phyloP scores from a whole-genome alignment of 2,113 vertebrate species.

The Ibidorhyncha struthersii region DNA sequence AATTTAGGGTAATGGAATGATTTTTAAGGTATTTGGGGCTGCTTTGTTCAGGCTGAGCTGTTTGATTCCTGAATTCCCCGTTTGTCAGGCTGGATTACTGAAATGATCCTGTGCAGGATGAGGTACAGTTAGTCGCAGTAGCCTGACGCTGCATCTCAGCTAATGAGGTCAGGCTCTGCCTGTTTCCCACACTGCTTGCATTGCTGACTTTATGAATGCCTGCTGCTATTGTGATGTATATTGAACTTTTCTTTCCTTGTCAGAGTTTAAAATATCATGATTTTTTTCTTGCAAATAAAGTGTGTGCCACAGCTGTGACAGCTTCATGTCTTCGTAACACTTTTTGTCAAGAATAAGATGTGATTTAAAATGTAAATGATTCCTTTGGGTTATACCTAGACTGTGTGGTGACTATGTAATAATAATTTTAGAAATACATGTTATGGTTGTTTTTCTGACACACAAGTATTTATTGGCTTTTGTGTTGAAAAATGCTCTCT shows the following conservation, averaged over 20 bases:
- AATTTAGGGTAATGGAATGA: not conserved
- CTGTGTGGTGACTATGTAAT: not conserved
- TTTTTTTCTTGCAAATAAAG: not conserved
- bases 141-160: rapidly evolving
- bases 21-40: not conserved
- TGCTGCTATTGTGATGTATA: not conserved
- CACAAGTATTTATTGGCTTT: not conserved
- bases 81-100: not conserved
- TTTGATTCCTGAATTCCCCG: not conserved
- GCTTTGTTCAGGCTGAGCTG: not conserved
- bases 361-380: not conserved
- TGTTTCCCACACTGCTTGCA: not conserved
- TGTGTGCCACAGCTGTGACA: not conserved
- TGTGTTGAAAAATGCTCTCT: not conserved
- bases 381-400: not conserved
- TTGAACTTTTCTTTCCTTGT: not conserved
- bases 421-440: not conserved
- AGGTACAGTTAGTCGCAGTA: not conserved
- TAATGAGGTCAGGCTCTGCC: not conserved
- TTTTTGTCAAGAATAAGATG: not conserved
- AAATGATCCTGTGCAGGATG: not conserved
- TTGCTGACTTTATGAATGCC: not conserved
- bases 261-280: not conserved
- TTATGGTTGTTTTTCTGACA: not conserved
- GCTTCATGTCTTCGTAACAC: not conserved